These are phyloP conservation scores for Eriosoma lanigerum DNA, from an alignment of 1,140 invertebrate species.

Conservation along the genomic window DNA sequence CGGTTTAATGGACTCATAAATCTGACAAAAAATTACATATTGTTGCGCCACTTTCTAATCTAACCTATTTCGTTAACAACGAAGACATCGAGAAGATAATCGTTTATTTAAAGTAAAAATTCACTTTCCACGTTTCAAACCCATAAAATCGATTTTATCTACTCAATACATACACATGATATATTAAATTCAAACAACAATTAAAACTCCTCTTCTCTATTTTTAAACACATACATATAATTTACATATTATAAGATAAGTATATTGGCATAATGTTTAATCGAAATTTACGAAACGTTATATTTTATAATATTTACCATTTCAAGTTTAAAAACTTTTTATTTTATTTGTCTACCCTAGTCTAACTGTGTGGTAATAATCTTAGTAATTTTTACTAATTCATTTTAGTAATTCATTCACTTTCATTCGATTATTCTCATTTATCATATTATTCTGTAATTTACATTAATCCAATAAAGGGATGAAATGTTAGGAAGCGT, in stretches of 20 bases:
- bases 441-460: no score
- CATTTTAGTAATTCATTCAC: no score
- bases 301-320: no score
- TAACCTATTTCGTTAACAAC: not conserved
- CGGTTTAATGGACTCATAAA: slow-evolving; percentile 37
- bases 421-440: no score
- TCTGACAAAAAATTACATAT: slow-evolving; percentile 26
- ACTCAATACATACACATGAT: not conserved
- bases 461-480: no score
- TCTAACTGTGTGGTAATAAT: no score
- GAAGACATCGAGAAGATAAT: not conserved
- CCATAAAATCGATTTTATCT: not conserved
- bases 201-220: not conserved
- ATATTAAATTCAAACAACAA: slow-evolving; percentile 18
- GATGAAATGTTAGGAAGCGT: no score
- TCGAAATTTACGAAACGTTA: not conserved
- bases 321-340: no score
- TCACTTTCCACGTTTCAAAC: not conserved
- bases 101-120: not conserved
- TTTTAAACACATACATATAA: not conserved
- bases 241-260: not conserved
- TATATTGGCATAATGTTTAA: not conserved
- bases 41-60: not conserved
- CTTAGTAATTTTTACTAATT: no score
- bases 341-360: no score